A percentile compares a stretch with the other conserved stretches of the same genome.
Evolutionary conservation across 2,797 vertebrate genomes (phyloP).

Genomic region (Anabacerthia variegaticeps): DNA sequence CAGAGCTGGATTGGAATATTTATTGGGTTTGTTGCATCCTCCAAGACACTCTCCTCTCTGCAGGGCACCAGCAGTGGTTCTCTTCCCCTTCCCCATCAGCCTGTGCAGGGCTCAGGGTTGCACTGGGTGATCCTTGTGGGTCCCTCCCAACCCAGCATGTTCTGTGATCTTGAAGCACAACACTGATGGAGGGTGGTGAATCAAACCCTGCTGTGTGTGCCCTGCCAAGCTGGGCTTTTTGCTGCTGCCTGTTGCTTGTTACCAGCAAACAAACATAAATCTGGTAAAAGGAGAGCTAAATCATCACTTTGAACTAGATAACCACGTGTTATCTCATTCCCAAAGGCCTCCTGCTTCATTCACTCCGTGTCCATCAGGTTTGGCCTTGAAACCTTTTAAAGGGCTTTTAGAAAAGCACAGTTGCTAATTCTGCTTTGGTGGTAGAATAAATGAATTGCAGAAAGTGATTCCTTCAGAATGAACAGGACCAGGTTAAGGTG

Average conservation of each 20-base stretch:
- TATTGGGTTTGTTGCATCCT: background rate
- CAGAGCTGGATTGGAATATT: background rate
- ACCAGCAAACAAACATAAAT: background rate
- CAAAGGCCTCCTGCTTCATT: background rate
- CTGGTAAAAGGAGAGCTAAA: background rate
- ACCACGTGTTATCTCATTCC: background rate
- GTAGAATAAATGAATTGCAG: fast-evolving
- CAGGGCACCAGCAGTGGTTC: background rate
- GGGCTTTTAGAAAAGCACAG: background rate
- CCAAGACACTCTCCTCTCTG: background rate
- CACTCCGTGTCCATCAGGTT: background rate
- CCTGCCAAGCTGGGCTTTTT: fast-evolving
- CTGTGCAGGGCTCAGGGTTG: background rate
- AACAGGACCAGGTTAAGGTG: background rate
- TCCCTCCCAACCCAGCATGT: background rate
- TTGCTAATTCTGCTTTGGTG: background rate
- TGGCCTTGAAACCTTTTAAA: background rate
- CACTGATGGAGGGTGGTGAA: background rate
- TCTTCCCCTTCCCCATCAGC: background rate
- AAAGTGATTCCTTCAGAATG: background rate
- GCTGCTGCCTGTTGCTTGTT: background rate
- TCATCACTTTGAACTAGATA: background rate
- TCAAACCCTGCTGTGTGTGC: background rate
- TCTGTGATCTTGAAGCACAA: background rate
- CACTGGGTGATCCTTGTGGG: background rate